phyloP scores from a whole-genome alignment of 2,797 vertebrate species.

The Otus scops region DNA sequence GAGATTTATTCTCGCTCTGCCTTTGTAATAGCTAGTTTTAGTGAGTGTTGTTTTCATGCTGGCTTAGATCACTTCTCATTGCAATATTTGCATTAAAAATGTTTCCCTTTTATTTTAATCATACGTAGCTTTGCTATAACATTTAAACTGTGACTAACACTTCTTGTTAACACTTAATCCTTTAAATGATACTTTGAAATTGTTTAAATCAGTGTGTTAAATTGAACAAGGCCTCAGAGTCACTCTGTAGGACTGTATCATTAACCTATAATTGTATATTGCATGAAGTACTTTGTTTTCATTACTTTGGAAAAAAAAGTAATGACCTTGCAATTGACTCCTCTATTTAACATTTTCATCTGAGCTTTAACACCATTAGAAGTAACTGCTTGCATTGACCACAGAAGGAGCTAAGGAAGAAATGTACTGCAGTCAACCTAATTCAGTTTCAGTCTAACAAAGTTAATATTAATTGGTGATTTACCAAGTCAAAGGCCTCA shows the following conservation, averaged over 20 bases:
- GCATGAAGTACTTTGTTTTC: slow-evolving; percentile 70
- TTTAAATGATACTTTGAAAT: slow-evolving; percentile 65
- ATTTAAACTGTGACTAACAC: slow-evolving; percentile 52
- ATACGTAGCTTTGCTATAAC: background rate
- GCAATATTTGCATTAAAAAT: slow-evolving; percentile 3
- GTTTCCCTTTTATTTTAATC: slow-evolving; percentile 13
- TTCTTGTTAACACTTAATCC: slow-evolving; percentile 63
- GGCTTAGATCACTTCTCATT: background rate
- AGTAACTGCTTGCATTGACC: slow-evolving; percentile 54
- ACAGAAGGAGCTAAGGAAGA: slow-evolving; percentile 47
- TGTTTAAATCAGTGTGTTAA: slow-evolving; percentile 66
- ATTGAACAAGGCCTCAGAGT: slow-evolving; percentile 65
- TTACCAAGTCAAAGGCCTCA: slow-evolving; percentile 46
- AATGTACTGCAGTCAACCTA: slow-evolving; percentile 47
- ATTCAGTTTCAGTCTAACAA: slow-evolving; percentile 61
- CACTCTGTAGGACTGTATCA: slow-evolving; percentile 45
- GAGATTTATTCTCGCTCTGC: background rate
- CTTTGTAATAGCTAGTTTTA: background rate
- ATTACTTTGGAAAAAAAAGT: slow-evolving; percentile 60
- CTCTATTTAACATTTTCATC: slow-evolving; percentile 72
- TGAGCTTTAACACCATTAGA: slow-evolving; percentile 61
- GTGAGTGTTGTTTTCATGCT: background rate
- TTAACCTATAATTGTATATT: slow-evolving; percentile 73
- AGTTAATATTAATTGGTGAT: slow-evolving; percentile 66
- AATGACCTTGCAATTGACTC: slow-evolving; percentile 75